Conservation (phyloP, 2,113 vertebrate species). For the Cyanoderma ruficeps region DNA sequence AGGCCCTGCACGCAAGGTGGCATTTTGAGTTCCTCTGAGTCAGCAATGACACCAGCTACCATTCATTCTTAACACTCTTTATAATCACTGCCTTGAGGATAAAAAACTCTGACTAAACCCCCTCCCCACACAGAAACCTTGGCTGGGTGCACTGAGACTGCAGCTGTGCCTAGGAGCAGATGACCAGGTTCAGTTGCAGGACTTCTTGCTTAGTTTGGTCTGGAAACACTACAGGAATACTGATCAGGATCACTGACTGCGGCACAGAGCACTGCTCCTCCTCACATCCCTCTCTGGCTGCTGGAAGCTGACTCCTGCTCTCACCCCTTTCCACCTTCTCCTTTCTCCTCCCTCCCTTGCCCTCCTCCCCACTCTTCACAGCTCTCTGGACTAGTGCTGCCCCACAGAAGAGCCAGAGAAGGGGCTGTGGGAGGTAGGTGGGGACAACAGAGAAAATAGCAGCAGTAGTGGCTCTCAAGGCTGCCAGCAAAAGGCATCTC, state of each 20-base stretch:
- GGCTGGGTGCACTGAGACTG: not conserved
- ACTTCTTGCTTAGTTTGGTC: not conserved
- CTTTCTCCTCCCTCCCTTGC: not conserved
- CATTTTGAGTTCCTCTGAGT: not conserved
- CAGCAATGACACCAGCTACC: not conserved
- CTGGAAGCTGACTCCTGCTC: not conserved
- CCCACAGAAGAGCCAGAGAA: not conserved
- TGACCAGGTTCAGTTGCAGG: not conserved
- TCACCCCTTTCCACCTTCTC: not conserved
- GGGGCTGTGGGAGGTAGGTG: not conserved
- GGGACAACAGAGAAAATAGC: not conserved
- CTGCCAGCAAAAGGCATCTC: not conserved
- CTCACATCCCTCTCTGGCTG: not conserved
- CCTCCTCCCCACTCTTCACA: not conserved
- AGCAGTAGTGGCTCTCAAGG: not conserved
- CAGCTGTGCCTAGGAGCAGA: not conserved
- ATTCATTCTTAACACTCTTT: not conserved
- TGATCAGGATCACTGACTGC: not conserved
- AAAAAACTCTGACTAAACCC: not conserved
- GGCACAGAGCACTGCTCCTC: not conserved
- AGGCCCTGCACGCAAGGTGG: not conserved
- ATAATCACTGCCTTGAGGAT: not conserved
- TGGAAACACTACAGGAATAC: rapidly evolving
- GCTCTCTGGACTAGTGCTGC: not conserved
- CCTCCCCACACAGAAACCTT: not conserved